Evolutionary conservation across 2,888 invertebrate species (phyloP).

Genomic region (Venustoraphidia nigricollis): DNA sequence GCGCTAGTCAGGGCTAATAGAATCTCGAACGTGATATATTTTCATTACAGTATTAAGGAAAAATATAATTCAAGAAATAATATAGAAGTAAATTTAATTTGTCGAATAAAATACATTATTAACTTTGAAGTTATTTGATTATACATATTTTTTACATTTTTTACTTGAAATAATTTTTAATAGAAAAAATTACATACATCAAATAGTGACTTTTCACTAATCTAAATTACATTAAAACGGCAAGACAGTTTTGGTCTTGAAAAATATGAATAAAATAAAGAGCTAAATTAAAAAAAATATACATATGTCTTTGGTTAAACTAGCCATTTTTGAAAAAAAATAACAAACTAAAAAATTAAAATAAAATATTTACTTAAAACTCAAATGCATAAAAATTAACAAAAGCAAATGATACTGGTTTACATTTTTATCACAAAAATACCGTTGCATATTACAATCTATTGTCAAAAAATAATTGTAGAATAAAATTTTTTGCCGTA

Average conservation of each 20-base stretch:
- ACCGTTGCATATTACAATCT: too few relatives aligned
- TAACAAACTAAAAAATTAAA: not conserved
- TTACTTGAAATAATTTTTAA: not conserved
- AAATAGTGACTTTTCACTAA: not conserved
- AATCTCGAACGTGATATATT: too few relatives aligned
- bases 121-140: not conserved
- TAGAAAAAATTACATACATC: not conserved
- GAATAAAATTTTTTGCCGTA: too few relatives aligned
- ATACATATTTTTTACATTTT: not conserved
- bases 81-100: not conserved
- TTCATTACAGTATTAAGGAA: too few relatives aligned
- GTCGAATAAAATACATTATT: slow-evolving; percentile 2
- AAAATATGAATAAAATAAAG: not conserved
- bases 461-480: too few relatives aligned
- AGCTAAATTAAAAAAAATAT: slow-evolving; percentile 2
- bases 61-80: too few relatives aligned
- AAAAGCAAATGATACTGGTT: too few relatives aligned
- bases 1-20: too few relatives aligned
- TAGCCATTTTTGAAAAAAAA: slow-evolving; percentile 24
- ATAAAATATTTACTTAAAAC: not conserved
- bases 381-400: too few relatives aligned
- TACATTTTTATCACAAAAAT: too few relatives aligned
- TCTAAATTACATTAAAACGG: not conserved
- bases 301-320: slow-evolving; percentile 27
- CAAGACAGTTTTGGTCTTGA: not conserved